Percentiles rank a stretch among this genome's conserved stretches.
phyloP scores from a whole-genome alignment of 1,140 invertebrate genomes.

The Sarcophaga bullata region DNA sequence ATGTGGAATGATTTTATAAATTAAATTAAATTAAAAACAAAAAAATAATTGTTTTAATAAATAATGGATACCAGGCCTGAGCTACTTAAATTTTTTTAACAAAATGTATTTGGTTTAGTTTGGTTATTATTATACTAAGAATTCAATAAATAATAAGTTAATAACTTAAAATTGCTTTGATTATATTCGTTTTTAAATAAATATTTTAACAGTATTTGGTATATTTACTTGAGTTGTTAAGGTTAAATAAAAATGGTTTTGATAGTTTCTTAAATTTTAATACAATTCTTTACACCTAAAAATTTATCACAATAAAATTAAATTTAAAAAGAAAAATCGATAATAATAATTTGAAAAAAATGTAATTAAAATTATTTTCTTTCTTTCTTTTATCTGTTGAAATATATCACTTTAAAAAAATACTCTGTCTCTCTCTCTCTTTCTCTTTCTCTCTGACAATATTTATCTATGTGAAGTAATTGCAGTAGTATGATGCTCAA shows the following conservation, averaged over 20 bases:
- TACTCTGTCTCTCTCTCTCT: too few species aligned
- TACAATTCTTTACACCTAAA: background rate
- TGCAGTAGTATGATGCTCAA: too few species aligned
- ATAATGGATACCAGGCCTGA: background rate
- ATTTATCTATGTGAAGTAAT: too few species aligned
- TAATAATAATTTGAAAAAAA: too few species aligned
- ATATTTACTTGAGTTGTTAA: constrained; percentile 44
- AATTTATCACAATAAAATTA: constrained; percentile 4
- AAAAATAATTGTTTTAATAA: background rate
- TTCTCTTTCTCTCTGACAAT: too few species aligned
- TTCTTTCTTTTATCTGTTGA: too few species aligned
- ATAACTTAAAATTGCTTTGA: too few species aligned
- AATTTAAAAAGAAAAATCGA: constrained; percentile 5
- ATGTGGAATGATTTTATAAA: too few species aligned
- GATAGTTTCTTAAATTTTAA: constrained; percentile 25
- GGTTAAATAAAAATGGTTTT: too few species aligned
- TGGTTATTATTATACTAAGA: too few species aligned
- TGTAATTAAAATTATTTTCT: constrained; percentile 1
- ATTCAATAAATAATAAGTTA: too few species aligned
- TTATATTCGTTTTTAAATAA: constrained; percentile 19
- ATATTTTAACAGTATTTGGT: constrained; percentile 23
- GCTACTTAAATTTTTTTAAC: background rate
- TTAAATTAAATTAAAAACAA: too few species aligned
- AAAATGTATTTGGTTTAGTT: background rate
- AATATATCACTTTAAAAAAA: background rate